Evolutionary conservation across 2,888 invertebrate genomes (phyloP), one percentile per base, ranked within the genome.

Genomic region (Cheilosia pagana): DNA sequence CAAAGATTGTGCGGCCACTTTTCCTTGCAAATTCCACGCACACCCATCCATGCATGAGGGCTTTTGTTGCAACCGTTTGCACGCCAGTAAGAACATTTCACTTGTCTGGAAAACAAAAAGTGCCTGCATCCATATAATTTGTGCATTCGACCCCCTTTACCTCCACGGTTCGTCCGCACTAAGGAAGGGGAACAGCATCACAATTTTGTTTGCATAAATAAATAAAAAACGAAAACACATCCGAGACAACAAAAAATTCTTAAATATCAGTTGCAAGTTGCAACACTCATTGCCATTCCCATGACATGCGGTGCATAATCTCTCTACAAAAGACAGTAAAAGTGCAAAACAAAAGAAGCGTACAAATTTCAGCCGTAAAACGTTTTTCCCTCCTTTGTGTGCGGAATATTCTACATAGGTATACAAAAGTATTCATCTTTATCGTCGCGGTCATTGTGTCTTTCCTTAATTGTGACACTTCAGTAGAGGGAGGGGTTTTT

Each of bases 211-310:
- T 57, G 74, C 74, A 74, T 65, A 65, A 63, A 74, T 45, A 31
- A 57, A 68, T 45, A 31, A n/a, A 14, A 39, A 10, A 41, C 43
- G 65, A 41, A 39, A 59, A 39, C 6, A 59, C 45, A 68, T 62
- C 74, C 35, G 12, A 53, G 31, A n/a, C n/a, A 67, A 63, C 50
- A 62, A 39, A 62, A 74, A 52, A 12, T 12, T 21, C 43, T 50
- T 53, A 48, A 65, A 67, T 82, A 78, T 83, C 82, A 72, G 82
- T 78, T 83, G 57, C 77, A 57, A 72, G 82, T 78, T 83, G 57
- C 77, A 57, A 12, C 57, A 72, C 48, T 52, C 72, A 77, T 70
- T 75, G 70, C 52, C 75, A 75, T 82, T 77, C 62, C 75, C 72
- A 67, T 68, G 67, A 43, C 53, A 28, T 41, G n/a, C n/a, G 48